These are phyloP conservation scores for Martes flavigula DNA, from an alignment of 2,797 vertebrate genomes.

Conservation along the genomic window DNA sequence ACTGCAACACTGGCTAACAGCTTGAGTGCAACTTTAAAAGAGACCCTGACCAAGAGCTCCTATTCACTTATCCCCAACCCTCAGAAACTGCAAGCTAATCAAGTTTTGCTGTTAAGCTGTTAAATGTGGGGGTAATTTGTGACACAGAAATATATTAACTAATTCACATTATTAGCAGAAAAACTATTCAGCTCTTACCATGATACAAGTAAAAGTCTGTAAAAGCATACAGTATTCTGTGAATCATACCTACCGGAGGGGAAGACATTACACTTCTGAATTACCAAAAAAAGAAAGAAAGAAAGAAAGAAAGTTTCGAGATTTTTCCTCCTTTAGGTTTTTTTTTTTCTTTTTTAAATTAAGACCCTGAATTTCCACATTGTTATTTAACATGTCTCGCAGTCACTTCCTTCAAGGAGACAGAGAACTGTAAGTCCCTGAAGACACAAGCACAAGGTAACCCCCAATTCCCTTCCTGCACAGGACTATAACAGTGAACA, in stretches of 20 bases:
- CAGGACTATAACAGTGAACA: slow-evolving; percentile 45
- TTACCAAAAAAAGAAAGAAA: background rate
- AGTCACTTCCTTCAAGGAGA: slow-evolving; percentile 56
- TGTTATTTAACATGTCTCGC: slow-evolving; percentile 28
- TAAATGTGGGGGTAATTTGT: background rate
- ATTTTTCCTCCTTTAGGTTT: background rate
- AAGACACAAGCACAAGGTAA: slow-evolving; percentile 38
- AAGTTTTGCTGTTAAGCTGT: background rate
- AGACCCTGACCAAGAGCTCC: background rate
- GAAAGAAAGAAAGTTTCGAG: background rate
- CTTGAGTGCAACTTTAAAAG: background rate
- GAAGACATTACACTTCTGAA: slow-evolving; percentile 29
- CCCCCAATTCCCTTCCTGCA: slow-evolving; percentile 43
- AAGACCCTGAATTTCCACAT: slow-evolving; percentile 43
- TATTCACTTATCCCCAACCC: background rate
- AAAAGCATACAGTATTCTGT: background rate
- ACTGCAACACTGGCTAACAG: background rate
- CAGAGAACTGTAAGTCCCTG: slow-evolving; percentile 21
- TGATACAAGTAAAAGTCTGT: background rate
- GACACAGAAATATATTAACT: background rate
- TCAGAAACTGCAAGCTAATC: background rate
- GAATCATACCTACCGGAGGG: background rate
- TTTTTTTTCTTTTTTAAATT: too few species aligned
- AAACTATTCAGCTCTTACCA: background rate
- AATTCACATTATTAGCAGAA: background rate